A percentile compares a stretch with the other conserved stretches of the same genome.
Evolutionary conservation across 2,888 invertebrate species (phyloP).

Genomic region (Beris chalybata): DNA sequence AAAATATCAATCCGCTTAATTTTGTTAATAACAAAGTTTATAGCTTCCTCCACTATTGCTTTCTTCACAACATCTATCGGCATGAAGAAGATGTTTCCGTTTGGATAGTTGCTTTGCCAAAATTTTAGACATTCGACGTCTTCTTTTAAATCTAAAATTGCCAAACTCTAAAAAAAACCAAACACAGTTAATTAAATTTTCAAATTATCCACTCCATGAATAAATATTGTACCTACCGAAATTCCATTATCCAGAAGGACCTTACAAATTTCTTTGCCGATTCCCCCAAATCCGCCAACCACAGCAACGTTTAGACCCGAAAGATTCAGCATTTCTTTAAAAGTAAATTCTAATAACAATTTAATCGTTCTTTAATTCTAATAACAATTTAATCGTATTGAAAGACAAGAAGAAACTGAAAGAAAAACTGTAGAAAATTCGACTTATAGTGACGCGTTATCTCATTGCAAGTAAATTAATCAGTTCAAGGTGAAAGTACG

Average conservation of each 20-base stretch:
- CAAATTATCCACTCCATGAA: background rate
- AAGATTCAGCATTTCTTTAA: background rate
- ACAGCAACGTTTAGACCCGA: background rate
- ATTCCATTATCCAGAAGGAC: slow-evolving; percentile 46
- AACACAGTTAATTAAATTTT: background rate
- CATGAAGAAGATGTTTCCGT: slow-evolving; percentile 44
- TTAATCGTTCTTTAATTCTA: no score
- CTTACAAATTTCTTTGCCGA: slow-evolving; percentile 48
- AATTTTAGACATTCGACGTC: slow-evolving; percentile 50
- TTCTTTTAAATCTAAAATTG: slow-evolving; percentile 50
- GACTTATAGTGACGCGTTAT: no score
- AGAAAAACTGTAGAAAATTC: no score
- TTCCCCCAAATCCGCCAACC: slow-evolving; percentile 46
- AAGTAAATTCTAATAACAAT: no score
- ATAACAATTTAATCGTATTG: no score
- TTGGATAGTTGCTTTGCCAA: slow-evolving; percentile 46
- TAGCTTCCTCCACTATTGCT: slow-evolving; percentile 46
- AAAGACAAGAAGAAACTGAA: no score
- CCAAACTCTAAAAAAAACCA: slow-evolving; percentile 45
- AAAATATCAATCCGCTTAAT: slow-evolving; percentile 50
- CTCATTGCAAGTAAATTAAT: no score
- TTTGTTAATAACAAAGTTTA: slow-evolving; percentile 46
- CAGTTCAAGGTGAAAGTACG: no score
- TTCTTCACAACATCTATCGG: slow-evolving; percentile 48
- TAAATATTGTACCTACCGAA: slow-evolving; percentile 42